Base-by-base conservation (phyloP, 2,888 invertebrate species). In the Macaria liturata region DNA sequence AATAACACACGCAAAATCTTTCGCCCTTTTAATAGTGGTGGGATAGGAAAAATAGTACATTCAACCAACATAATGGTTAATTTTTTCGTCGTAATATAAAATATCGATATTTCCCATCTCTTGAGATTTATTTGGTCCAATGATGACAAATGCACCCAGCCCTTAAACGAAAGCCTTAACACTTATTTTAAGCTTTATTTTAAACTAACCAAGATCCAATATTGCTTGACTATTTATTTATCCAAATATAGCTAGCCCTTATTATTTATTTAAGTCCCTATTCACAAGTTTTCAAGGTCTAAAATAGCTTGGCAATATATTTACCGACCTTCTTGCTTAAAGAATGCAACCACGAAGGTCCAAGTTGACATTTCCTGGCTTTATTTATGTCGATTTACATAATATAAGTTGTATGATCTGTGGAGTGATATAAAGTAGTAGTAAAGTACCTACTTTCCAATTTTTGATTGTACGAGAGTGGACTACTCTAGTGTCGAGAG, bases 141-240 rank as follows among this genome's bases (percentile, higher is more conserved):
- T 59, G 51, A 61, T 64, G 61, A 67, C 55, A 61, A 57, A 67
- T 64, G 59, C 32, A 48, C 46, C n/a, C 9, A 20, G 48, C 58
- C 34, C 57, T 49, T 48, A 9, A 55, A 40, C 6, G 4, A n/a
- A n/a, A n/a, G 8, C 9, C 3, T 42, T 8, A n/a, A 42, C 0
- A 45, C 46, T 48, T 49, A 51, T 45, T 51, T 40, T 44, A 49
- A 42, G 48, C 57, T 30, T 7, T 61, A 43, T 53, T 6, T 0
- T 1, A 0, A 4, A 43, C 8, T 7, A 0, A 0, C 8, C 44
- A 44, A 49, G 48, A 31, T 32, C n/a, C n/a, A 34, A 30, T 3
- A 53, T 49, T 9, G 30, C 40, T n/a, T 34, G 42, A 34, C 20
- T 32, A 32, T 46, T 32, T 42, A 9, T 54, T 30, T 31, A 45